Base-by-base conservation (phyloP, 2,797 vertebrate genomes). In the Coendou prehensilis region DNA sequence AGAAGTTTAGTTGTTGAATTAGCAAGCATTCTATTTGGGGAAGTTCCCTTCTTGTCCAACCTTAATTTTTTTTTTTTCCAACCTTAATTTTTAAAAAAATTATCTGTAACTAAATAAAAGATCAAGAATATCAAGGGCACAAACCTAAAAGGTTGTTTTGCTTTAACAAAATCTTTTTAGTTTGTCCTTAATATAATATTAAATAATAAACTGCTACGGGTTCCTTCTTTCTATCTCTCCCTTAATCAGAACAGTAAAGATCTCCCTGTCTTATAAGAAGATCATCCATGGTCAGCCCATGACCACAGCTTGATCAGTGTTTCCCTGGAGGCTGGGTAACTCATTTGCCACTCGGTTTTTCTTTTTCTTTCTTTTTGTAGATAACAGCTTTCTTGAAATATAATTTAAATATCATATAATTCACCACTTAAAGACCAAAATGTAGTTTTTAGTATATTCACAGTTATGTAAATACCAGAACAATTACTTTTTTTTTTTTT, bases 401-500 rank as follows among this genome's bases (percentile, higher is more conserved):
- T 22, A 57, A 59, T 57, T 96, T 86, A 23, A 2, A 71, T 78
- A 63, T 10, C 33, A 33, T 80, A 30, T 14, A 63, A 22, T 91
- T 94, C 7, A 83, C 76, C 30, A 50, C 47, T 87, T 30, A 45
- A 94, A 91, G 30, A 86, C 14, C 7, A 71, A 47, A 33, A 15
- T 89, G 93, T 73, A 67, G 7, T 67, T 96, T 89, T 54, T 63
- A 80, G 50, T 73, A 10, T 94, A 73, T 54, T 91, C 30, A 73
- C 26, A 52, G 69, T 85, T 33, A 2, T 82, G 23, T n/a, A 93
- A 30, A 90, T 6, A 71, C 64, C 52, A 84, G 30, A 23, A 71
- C 22, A 50, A 1, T 78, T 87, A 57, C 33, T 92, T 83, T 94
- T 87, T 47, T 92, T 83, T 94, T 88, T 50, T 88, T 50, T 92